Evolutionary conservation across 1,140 invertebrate genomes (phyloP).

Genomic region (Sitophilus oryzae): DNA sequence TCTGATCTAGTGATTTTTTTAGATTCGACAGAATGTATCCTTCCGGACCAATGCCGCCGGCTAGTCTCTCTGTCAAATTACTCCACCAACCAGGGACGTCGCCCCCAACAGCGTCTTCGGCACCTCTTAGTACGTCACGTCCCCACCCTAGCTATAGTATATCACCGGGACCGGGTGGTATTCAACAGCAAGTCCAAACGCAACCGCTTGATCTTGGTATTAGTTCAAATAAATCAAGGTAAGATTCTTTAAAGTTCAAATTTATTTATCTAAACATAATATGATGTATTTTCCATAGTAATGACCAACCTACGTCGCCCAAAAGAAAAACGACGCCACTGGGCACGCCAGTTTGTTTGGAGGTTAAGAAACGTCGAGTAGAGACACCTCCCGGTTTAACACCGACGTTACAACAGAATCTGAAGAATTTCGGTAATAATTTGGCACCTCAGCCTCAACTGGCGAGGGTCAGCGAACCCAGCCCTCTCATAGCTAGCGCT

Average conservation of each 20-base stretch:
- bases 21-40: constrained; percentile 33
- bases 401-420: constrained; percentile 10
- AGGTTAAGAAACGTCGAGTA: constrained; percentile 50
- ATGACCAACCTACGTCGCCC: constrained; percentile 47
- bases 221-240: constrained; percentile 46
- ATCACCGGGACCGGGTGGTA: constrained; percentile 6
- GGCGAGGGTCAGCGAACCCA: constrained; percentile 59
- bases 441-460: constrained; percentile 45
- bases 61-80: constrained; percentile 44
- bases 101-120: constrained; percentile 49
- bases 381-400: constrained; percentile 41
- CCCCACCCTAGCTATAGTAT: constrained; percentile 44
- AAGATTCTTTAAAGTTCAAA: neutral
- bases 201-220: constrained; percentile 70
- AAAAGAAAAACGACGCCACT: constrained; percentile 52
- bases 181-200: constrained; percentile 49
- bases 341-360: constrained; percentile 47
- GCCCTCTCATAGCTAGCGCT: constrained; percentile 64
- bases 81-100: constrained; percentile 44
- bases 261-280: neutral
- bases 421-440: constrained; percentile 20
- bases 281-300: constrained; percentile 13
- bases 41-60: constrained; percentile 29
- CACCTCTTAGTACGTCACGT: constrained; percentile 46
- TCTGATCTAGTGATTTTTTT: neutral